Base-by-base conservation (phyloP, 2,113 vertebrate species). In the Callaeas wilsoni region DNA sequence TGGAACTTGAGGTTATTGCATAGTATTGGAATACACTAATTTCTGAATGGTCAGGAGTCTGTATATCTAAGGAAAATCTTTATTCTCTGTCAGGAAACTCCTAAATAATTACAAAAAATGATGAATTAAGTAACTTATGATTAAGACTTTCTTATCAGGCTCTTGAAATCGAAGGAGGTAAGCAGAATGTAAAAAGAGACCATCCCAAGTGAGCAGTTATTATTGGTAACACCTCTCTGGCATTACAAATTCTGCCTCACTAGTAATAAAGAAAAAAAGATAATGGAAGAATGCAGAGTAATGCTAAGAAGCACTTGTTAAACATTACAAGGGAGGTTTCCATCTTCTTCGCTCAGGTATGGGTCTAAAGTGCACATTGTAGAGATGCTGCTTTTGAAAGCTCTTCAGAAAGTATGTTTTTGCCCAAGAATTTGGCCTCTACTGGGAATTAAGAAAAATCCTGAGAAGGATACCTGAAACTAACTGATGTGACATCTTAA, bases 401-500 rank as follows among this genome's bases (percentile, higher is more conserved):
- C 42, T 62, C 11, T 1, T 76, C n/a, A 42, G 57, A 89, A 84
- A 76, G 44, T 39, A 17, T 6, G 7, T 4, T 76, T 95, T 91
- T 94, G 26, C 35, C 13, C 29, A 63, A 27, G 35, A 73, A n/a
- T 52, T 91, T 87, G 33, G 16, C n/a, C 64, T 12, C 2, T 76
- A 3, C 19, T 68, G 63, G 42, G 39, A 83, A 42, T 13, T 50
- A 8, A 84, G 37, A 13, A 69, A 87, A 85, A 69, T 82, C 20
- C 23, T 29, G 39, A 29, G 23, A 33, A 41, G 33, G 29, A 56
- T 75, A 50, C 22, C 32, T 87, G 56, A 57, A 89, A 26, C 6
- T 50, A 19, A 7, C 2, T 75, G 39, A 5, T 0, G 0, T 44
- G 27, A 18, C 46, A 27, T 37, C 15, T 35, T 77, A 70, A 81